phyloP scores from a whole-genome alignment of 2,888 invertebrate species.

The Tinea pellionella region DNA sequence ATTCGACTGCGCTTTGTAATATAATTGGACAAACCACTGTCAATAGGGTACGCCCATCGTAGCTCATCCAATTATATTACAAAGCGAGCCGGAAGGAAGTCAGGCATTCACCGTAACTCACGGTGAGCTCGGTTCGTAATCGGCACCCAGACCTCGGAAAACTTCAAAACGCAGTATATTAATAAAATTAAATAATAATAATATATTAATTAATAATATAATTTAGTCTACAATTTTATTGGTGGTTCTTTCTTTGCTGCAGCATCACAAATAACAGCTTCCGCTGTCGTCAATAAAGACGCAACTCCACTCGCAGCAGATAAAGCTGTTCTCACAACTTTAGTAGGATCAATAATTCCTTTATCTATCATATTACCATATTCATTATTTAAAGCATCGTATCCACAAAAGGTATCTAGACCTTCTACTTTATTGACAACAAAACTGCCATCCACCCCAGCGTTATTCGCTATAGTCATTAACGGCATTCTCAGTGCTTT shows the following conservation, averaged over 20 bases:
- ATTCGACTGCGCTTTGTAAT: too few relatives aligned
- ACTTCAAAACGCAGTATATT: not conserved
- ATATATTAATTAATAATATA: not conserved
- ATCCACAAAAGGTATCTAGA: slow-evolving; percentile 78
- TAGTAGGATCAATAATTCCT: slow-evolving; percentile 96
- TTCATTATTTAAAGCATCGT: slow-evolving; percentile 88
- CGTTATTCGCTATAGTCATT: slow-evolving; percentile 89
- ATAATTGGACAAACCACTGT: too few relatives aligned
- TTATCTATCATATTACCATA: slow-evolving; percentile 91
- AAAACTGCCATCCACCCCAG: slow-evolving; percentile 89
- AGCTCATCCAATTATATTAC: too few relatives aligned
- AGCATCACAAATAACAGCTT: slow-evolving; percentile 91
- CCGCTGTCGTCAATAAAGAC: slow-evolving; percentile 79
- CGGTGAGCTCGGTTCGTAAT: too few relatives aligned
- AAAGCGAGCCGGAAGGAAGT: too few relatives aligned
- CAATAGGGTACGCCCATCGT: too few relatives aligned
- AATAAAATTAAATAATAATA: not conserved
- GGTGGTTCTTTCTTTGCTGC: not conserved
- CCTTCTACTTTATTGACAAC: slow-evolving; percentile 91
- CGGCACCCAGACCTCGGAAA: too few relatives aligned
- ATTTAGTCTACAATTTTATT: not conserved
- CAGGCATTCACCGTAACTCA: too few relatives aligned
- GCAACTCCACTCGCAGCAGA: slow-evolving; percentile 56
- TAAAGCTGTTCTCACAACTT: slow-evolving; percentile 65
- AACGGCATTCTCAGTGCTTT: slow-evolving; percentile 89